These are phyloP conservation scores for Cheilosia scutellata DNA, from an alignment of 2,888 invertebrate species.

Conservation along the genomic window DNA sequence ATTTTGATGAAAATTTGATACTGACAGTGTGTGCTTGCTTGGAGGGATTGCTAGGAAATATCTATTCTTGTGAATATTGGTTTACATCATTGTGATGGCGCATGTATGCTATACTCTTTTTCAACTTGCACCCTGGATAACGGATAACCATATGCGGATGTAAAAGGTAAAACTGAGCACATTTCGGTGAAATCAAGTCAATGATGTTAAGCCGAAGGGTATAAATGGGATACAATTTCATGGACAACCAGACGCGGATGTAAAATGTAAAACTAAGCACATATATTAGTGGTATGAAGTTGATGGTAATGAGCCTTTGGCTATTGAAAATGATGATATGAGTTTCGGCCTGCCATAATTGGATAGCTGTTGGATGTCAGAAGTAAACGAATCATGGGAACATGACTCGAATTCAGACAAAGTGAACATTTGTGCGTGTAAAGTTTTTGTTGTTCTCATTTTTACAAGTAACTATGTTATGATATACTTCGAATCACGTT, in stretches of 20 bases:
- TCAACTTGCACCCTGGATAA: conserved; percentile 16
- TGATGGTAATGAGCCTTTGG: too few relatives aligned
- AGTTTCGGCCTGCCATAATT: background rate
- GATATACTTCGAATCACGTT: too few relatives aligned
- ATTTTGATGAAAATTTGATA: conserved; percentile 48
- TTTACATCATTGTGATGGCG: conserved; percentile 8
- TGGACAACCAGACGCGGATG: background rate
- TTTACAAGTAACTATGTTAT: too few relatives aligned
- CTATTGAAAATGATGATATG: too few relatives aligned
- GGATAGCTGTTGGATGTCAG: conserved; percentile 3
- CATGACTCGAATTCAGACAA: too few relatives aligned
- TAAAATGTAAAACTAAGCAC: background rate
- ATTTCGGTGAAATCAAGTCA: background rate
- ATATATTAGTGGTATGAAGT: too few relatives aligned
- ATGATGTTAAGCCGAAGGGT: conserved; percentile 4
- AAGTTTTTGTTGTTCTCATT: too few relatives aligned
- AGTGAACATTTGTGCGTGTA: too few relatives aligned
- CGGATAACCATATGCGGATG: conserved; percentile 6
- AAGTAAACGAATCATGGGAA: too few relatives aligned
- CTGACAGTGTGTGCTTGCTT: conserved; percentile 25
- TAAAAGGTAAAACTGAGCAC: background rate
- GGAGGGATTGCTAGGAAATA: background rate
- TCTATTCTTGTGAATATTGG: conserved; percentile 9
- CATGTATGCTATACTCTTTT: conserved; percentile 13
- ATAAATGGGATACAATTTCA: background rate